These are phyloP conservation scores for Bruchidius siliquastri DNA, from an alignment of 2,888 invertebrate genomes.

Conservation along the genomic window DNA sequence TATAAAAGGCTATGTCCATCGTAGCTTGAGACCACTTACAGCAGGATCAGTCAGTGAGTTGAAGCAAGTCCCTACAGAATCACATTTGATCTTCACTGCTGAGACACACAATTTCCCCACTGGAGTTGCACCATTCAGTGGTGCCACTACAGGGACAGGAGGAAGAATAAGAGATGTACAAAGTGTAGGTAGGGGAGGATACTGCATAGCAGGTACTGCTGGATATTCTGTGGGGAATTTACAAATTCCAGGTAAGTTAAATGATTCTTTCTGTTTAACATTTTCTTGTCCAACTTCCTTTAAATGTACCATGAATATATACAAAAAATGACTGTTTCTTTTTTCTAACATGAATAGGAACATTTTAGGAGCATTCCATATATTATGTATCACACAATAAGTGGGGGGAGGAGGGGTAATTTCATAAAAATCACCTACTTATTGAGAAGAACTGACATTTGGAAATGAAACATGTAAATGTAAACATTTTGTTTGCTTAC, in stretches of 20 bases:
- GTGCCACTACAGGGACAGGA: conserved; percentile 96
- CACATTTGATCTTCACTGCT: conserved; percentile 94
- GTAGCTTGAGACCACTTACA: conserved; percentile 62
- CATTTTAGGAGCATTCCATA: too few relatives aligned
- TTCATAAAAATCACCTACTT: too few relatives aligned
- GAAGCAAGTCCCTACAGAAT: conserved; percentile 52
- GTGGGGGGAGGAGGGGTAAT: too few relatives aligned
- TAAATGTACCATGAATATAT: too few relatives aligned
- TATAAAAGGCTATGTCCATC: conserved; percentile 75
- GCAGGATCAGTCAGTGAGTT: conserved; percentile 63
- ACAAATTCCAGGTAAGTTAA: conserved; percentile 70
- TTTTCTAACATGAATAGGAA: too few relatives aligned
- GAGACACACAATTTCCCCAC: conserved; percentile 99
- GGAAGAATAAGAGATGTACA: conserved; percentile 94
- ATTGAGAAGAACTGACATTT: too few relatives aligned
- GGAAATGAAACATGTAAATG: too few relatives aligned
- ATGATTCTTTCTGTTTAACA: background rate
- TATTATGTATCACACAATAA: too few relatives aligned
- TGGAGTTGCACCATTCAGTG: conserved; percentile 95
- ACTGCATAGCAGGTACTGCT: conserved; percentile 92
- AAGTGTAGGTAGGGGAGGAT: conserved; percentile 89
- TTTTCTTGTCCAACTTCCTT: too few relatives aligned
- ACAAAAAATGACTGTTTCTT: too few relatives aligned
- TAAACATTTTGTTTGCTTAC: background rate
- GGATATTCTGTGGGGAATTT: conserved; percentile 95